Base-by-base conservation (phyloP, 2,797 vertebrate genomes). In the Apogon talboti region DNA sequence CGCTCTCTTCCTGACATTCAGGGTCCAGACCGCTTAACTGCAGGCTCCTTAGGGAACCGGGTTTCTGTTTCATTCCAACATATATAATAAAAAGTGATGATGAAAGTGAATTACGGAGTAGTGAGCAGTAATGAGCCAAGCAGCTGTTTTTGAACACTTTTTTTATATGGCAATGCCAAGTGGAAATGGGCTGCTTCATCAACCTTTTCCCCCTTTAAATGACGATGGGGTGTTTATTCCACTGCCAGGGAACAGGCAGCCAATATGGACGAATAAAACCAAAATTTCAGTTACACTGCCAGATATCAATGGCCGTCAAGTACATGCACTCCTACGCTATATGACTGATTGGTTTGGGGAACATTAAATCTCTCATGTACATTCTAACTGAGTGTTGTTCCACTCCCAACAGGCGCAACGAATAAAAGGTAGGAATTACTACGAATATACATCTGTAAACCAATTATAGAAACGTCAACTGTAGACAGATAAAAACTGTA, bases 31-130 rank as follows among this genome's bases (percentile, higher is more conserved):
- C 13, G 0, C 40, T 75, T 82, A 86, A 82, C 70, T 38, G 11
- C 49, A 42, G 21, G 35, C 68, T 76, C 77, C 58, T 45, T 28
- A 0, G 76, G 46, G 56, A 73, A 5, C 6, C 16, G 8, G 43
- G 11, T 53, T 56, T 57, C 18, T 60, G 24, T 51, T 63, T 48
- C 63, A 67, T 52, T 72, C 33, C 19, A 3, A 63, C 48, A 68
- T 41, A 19, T 68, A 73, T 66, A 60, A 81, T 78, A 84, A 75
- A 88, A 87, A 79, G 70, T 81, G 83, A 89, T 88, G 83, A 90
- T 76, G 84, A 73, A 78, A 81, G 70, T 74, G 70, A 85, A 86
- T 57, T 52, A 44, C 47, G 64, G 56, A 66, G 64, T 24, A 43
- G 66, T 62, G 60, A 73, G 70, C 37, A 12, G 33, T 78, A 84